These are phyloP conservation scores for Scalopus aquaticus DNA, from an alignment of 2,113 vertebrate genomes.

Conservation along the genomic window DNA sequence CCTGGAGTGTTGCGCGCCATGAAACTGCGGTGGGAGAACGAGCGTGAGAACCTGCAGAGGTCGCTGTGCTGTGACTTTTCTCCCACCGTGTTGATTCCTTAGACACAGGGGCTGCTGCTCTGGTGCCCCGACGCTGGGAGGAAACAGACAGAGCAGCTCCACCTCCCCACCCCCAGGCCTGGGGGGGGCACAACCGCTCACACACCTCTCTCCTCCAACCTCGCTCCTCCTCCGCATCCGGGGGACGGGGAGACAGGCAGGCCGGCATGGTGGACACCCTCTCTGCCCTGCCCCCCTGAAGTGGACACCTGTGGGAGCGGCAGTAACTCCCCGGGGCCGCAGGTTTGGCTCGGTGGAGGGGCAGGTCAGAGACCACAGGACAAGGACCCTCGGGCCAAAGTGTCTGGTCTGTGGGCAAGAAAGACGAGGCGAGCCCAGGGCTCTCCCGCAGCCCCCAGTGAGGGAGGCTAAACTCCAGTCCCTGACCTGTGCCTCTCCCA, in stretches of 20 bases:
- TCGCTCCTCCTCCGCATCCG: background rate
- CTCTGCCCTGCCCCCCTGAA: background rate
- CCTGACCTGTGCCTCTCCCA: background rate
- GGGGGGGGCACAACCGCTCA: background rate
- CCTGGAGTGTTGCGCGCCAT: background rate
- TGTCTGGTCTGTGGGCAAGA: background rate
- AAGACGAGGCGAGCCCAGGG: background rate
- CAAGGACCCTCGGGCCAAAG: background rate
- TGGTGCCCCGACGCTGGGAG: background rate
- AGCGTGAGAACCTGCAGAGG: too few species aligned
- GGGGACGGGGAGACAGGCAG: background rate
- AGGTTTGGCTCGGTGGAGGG: background rate
- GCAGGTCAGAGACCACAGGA: background rate
- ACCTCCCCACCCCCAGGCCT: background rate
- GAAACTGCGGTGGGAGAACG: background rate
- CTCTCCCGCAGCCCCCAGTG: background rate
- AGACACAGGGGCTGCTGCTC: background rate
- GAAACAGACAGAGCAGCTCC: background rate
- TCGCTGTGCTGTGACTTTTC: background rate
- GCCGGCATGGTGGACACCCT: background rate
- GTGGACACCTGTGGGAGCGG: too few species aligned
- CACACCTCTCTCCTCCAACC: background rate
- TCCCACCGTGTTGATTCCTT: background rate
- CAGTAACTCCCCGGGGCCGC: background rate
- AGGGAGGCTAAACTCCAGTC: background rate